Evolutionary conservation across 2,797 vertebrate genomes (phyloP), one percentile per base, ranked within the genome.

Genomic region (Muscicapa comitata): DNA sequence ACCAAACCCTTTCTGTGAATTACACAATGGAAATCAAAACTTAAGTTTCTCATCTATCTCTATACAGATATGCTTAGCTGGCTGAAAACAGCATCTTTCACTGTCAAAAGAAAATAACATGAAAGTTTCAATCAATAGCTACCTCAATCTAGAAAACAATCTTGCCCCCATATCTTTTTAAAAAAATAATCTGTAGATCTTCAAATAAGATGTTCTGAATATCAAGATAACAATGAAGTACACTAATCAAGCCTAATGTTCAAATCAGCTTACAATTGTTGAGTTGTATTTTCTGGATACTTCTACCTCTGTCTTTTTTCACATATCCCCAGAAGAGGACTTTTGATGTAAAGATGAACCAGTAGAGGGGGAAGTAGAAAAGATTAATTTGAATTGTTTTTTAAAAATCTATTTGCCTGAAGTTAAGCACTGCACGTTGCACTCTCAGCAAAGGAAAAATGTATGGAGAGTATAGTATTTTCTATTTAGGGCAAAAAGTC

Each of bases 1-100:
- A 57, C 88, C 80, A 95, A 98, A 99, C 37, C 95, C 97, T 71
- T 96, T 82, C 98, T 99, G 96, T 59, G 78, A 95, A 87, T 95
- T 48, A 93, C 18, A 93, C 28, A 91, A 87, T 26, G 20, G 28
- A 80, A 74, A 73, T 75, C 1, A 83, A 57, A 51, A 18, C 2
- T 40, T 31, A 33, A 48, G 6, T 70, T 67, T 93, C 29, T 74
- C 40, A 43, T 48, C 18, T 92, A 0, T 29, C 8, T 53, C 33
- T 40, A 1, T 25, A 33, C 23, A 74, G 24, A 57, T 3, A 72
- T 12, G 43, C 40, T 35, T 35, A 35, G 35, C 35, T 58, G 28
- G 42, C 55, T 68, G 73, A 78, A 76, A 90, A 28, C 11, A 71
- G 33, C 24, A 20, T 18, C 21, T 40, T 85, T 77, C 10, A 18